Base-by-base conservation (phyloP, 2,113 vertebrate species). In the Xiphias gladius region DNA sequence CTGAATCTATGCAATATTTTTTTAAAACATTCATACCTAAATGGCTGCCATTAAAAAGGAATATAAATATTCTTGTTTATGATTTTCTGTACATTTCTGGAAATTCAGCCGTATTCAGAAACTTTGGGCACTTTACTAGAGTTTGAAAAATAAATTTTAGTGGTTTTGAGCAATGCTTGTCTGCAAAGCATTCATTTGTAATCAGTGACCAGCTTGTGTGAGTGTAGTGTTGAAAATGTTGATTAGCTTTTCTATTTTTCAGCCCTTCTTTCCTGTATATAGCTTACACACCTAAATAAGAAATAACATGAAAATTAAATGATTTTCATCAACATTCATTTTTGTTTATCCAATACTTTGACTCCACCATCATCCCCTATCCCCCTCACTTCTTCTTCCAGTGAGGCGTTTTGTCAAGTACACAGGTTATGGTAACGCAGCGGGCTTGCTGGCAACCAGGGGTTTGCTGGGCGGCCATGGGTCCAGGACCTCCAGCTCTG, bases 341-440 rank as follows among this genome's bases (percentile, higher is more conserved):
- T 35, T 35, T 35, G 32, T 35, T 3, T 35, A 35, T 35, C 32
- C 6, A 35, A 35, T 35, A 16, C 14, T 46, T 46, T 46, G 3
- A 65, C 63, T 63, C 28, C 10, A 6, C 4, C 58, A 9, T 67
- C 13, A 32, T 1, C 11, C 6, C 9, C n/a, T 24, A 9, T 14
- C 20, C 2, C 48, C 14, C 19, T 17, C 14, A 7, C 20, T 8
- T 73, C 37, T 50, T 30, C 58, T 37, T 54, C 26, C 89, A 96
- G 96, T 96, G 84, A 86, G 94, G 35, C 93, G 96, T 37, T 96
- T 96, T 79, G 95, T 96, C 24, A 96, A 96, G 91, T 96, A 96
- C 91, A 96, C 96, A 0, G 96, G 96, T 58, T 96, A 96, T 3
- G 96, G 96, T 1, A 96, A 96, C 3, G 96, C 96, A 0, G 96